Conservation (phyloP, 64 coral and sea anemone species). For the Pocillopora damicornis region DNA sequence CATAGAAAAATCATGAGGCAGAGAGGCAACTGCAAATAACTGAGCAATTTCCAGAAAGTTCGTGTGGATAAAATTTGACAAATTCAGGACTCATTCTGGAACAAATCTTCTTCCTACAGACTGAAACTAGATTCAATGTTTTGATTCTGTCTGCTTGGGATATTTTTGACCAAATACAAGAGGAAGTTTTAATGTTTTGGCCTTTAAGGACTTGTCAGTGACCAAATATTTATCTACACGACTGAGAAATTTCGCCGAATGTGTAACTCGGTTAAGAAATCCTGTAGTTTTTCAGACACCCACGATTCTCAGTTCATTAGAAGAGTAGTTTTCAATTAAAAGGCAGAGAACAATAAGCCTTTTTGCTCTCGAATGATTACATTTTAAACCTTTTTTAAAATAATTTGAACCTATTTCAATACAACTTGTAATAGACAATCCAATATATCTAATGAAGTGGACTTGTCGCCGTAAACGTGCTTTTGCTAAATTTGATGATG, state of each 20-base stretch:
- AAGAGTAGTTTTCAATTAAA: not conserved
- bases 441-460: slow-evolving; percentile 15
- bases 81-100: not conserved
- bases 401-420: not conserved
- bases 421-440: not conserved
- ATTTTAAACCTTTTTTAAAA: not conserved
- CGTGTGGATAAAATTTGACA: not conserved
- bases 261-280: not conserved
- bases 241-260: not conserved
- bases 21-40: not conserved
- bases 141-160: not conserved
- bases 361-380: no score
- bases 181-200: not conserved
- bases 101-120: not conserved
- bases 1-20: not conserved
- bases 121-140: not conserved
- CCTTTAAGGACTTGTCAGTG: not conserved
- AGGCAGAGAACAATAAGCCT: not conserved
- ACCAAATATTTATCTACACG: not conserved
- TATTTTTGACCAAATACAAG: not conserved
- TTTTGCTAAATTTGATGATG: not conserved
- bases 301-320: not conserved
- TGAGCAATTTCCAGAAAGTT: not conserved
- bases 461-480: not conserved
- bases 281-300: not conserved